These are phyloP conservation scores for Melanostoma mellinum DNA, from an alignment of 2,888 invertebrate species.

Conservation along the genomic window DNA sequence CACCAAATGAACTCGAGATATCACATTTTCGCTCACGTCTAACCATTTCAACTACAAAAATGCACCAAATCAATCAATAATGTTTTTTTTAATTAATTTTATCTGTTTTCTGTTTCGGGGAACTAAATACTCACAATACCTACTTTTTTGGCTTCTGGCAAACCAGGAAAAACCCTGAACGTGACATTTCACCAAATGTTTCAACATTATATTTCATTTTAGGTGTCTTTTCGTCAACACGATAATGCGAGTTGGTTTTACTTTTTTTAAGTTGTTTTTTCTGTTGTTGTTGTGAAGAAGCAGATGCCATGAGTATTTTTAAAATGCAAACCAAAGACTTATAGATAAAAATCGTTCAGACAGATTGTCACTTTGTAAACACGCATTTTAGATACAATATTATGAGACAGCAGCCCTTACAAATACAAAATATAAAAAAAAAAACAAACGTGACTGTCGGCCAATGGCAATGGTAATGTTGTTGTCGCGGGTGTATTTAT, in stretches of 20 bases:
- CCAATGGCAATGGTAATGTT: slow-evolving; percentile 33
- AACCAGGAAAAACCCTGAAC: slow-evolving; percentile 39
- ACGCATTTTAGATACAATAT: slow-evolving; percentile 24
- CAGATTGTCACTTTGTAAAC: slow-evolving; percentile 50
- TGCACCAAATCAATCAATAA: slow-evolving; percentile 57
- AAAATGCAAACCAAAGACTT: slow-evolving; percentile 30
- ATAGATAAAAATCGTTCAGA: slow-evolving; percentile 27
- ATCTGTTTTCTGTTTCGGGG: slow-evolving; percentile 15
- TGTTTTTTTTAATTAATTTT: slow-evolving; percentile 58
- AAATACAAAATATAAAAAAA: slow-evolving; percentile 1
- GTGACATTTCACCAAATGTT: slow-evolving; percentile 52
- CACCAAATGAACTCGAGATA: neutral
- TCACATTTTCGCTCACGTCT: slow-evolving; percentile 2
- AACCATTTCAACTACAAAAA: slow-evolving; percentile 20
- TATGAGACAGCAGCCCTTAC: slow-evolving; percentile 18
- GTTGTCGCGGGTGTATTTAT: slow-evolving; percentile 18
- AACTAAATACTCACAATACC: slow-evolving; percentile 1
- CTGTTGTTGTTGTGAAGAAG: slow-evolving; percentile 17
- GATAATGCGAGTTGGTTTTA: no score
- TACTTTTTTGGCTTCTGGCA: slow-evolving; percentile 26
- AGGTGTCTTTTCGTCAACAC: no score
- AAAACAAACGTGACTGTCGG: slow-evolving; percentile 43
- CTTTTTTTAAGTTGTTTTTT: neutral
- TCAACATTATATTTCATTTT: neutral
- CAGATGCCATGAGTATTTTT: slow-evolving; percentile 38